Percentiles rank a stretch among this genome's conserved stretches.
Evolutionary conservation across 1,140 invertebrate genomes (phyloP).

Genomic region (Muscidifurax raptorellus): DNA sequence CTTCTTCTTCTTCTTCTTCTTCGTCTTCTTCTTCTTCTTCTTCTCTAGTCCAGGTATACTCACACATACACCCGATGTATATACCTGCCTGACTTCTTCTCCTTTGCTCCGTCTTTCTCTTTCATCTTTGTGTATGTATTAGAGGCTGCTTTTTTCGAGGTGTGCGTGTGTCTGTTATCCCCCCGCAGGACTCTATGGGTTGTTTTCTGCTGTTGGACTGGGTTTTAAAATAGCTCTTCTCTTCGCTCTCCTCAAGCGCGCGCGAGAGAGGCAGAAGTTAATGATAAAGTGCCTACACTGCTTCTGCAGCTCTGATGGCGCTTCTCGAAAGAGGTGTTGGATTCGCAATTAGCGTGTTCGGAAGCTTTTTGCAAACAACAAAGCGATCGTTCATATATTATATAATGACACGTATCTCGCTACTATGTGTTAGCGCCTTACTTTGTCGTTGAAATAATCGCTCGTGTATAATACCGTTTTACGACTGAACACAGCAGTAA

Average conservation of each 20-base stretch:
- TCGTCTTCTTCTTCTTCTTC: too few relatives aligned
- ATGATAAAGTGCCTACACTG: slow-evolving; percentile 7
- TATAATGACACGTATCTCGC: too few relatives aligned
- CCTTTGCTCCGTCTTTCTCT: slow-evolving; percentile 51
- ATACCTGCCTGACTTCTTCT: slow-evolving; percentile 49
- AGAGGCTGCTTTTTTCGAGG: slow-evolving; percentile 25
- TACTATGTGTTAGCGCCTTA: too few relatives aligned
- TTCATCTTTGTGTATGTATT: slow-evolving; percentile 10
- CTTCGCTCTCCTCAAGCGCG: neutral
- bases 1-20: slow-evolving; percentile 14
- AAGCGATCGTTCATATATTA: too few relatives aligned
- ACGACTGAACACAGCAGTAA: too few relatives aligned
- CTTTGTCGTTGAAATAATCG: neutral
- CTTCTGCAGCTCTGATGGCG: neutral
- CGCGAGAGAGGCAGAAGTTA: neutral
- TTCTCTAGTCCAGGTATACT: slow-evolving; percentile 41
- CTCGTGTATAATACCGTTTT: too few relatives aligned
- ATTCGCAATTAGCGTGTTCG: slow-evolving; percentile 1
- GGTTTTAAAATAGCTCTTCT: slow-evolving; percentile 45
- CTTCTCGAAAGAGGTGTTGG: neutral
- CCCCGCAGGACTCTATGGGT: neutral
- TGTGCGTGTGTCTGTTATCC: neutral
- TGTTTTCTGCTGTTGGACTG: slow-evolving; percentile 33
- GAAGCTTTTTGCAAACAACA: neutral
- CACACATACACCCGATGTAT: slow-evolving; percentile 13